A percentile compares a stretch with the other conserved stretches of the same genome.
phyloP scores from a whole-genome alignment of 2,113 vertebrate species.

The Podarcis raffonei region DNA sequence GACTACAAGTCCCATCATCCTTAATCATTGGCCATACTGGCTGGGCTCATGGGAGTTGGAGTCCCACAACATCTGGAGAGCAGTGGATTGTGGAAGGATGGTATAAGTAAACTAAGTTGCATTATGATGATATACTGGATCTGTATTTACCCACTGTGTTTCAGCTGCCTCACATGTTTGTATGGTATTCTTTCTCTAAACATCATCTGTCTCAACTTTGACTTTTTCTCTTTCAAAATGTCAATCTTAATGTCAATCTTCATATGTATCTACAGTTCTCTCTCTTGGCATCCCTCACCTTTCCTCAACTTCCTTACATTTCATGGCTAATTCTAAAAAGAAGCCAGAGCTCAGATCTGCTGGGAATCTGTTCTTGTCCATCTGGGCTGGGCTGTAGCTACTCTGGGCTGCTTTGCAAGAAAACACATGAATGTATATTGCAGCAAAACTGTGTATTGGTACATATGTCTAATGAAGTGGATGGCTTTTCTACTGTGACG shows the following conservation, averaged over 20 bases:
- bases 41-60: too few relatives aligned
- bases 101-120: not conserved
- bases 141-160: too few relatives aligned
- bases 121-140: not conserved
- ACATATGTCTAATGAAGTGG: too few relatives aligned
- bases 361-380: not conserved
- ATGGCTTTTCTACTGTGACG: not conserved
- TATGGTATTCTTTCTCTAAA: too few relatives aligned
- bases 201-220: not conserved
- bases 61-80: too few relatives aligned
- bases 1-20: too few relatives aligned
- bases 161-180: too few relatives aligned
- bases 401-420: not conserved
- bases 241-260: constrained; percentile 6
- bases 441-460: too few relatives aligned
- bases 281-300: not conserved
- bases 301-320: not conserved
- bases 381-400: not conserved
- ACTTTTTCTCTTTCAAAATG: not conserved
- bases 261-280: not conserved
- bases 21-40: too few relatives aligned
- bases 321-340: not conserved
- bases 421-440: not conserved
- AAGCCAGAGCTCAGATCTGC: not conserved
- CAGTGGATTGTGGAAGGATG: too few relatives aligned